These are phyloP conservation scores for Tokudaia tokunoshimensis DNA, from an alignment of 2,797 vertebrate species.

Conservation along the genomic window DNA sequence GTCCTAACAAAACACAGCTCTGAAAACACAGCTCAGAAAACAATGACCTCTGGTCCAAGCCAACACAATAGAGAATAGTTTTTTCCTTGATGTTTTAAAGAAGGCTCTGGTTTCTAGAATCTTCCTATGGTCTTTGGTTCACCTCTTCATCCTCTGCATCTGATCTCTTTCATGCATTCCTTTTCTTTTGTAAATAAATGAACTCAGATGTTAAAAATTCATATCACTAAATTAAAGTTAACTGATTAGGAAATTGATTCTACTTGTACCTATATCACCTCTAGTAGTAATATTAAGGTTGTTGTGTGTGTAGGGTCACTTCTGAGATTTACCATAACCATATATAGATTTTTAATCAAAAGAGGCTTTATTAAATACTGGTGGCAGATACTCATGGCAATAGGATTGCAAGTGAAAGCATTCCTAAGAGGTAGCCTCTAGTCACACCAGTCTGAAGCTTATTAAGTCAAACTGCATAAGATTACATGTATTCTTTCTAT, in stretches of 20 bases:
- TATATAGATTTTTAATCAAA: neutral
- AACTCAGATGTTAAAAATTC: neutral
- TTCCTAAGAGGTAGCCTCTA: no score
- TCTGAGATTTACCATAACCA: neutral
- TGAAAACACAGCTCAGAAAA: neutral
- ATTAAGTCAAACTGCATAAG: neutral
- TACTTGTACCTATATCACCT: neutral
- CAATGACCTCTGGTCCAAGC: neutral
- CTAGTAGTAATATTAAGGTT: no score
- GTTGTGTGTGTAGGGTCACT: neutral
- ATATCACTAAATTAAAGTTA: neutral
- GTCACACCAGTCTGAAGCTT: no score
- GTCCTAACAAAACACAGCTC: neutral
- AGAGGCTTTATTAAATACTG: neutral
- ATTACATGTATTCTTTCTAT: neutral
- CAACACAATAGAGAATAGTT: neutral
- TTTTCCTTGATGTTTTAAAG: neutral
- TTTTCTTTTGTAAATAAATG: neutral
- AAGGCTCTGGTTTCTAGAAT: neutral
- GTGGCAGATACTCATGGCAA: neutral
- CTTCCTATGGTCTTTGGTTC: neutral
- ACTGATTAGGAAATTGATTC: neutral
- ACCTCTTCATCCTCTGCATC: neutral
- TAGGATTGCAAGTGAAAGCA: no score
- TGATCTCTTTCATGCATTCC: neutral